Evolutionary conservation across 2,113 vertebrate species (phyloP).

Genomic region (Oriolus oriolus): DNA sequence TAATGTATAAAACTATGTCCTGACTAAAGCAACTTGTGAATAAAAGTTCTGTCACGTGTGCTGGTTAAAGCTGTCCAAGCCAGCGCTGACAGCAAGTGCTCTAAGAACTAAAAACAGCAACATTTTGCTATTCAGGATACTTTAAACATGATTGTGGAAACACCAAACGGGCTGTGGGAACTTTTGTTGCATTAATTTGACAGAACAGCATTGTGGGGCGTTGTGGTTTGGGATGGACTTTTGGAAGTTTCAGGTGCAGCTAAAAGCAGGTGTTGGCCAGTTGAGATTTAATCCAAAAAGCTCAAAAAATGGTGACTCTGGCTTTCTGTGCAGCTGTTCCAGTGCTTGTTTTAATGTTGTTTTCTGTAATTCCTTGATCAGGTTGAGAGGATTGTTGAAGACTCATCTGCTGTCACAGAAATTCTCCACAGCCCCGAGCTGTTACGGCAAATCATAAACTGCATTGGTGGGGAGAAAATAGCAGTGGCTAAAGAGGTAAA

Average conservation of each 20-base stretch:
- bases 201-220: fast-evolving
- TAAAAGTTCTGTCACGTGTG: fast-evolving
- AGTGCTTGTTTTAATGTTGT: not conserved
- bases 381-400: slow-evolving; percentile 85
- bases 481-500: slow-evolving; percentile 89
- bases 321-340: not conserved
- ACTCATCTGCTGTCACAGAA: slow-evolving; percentile 76
- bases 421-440: slow-evolving; percentile 80
- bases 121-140: fast-evolving
- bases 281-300: not conserved
- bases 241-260: not conserved
- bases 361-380: not conserved
- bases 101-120: not conserved
- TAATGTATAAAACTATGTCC: fast-evolving
- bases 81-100: not conserved
- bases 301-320: not conserved
- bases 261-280: not conserved
- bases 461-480: slow-evolving; percentile 86
- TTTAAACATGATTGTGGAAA: not conserved
- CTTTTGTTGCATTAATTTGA: not conserved
- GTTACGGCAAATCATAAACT: slow-evolving; percentile 79
- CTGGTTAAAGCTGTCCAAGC: not conserved
- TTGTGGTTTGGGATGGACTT: not conserved
- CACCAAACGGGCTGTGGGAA: not conserved
- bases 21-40: not conserved